Percentiles rank a stretch among this genome's conserved stretches.
Conservation (phyloP, 2,797 vertebrate genomes). For the Cichlasoma orientale region DNA sequence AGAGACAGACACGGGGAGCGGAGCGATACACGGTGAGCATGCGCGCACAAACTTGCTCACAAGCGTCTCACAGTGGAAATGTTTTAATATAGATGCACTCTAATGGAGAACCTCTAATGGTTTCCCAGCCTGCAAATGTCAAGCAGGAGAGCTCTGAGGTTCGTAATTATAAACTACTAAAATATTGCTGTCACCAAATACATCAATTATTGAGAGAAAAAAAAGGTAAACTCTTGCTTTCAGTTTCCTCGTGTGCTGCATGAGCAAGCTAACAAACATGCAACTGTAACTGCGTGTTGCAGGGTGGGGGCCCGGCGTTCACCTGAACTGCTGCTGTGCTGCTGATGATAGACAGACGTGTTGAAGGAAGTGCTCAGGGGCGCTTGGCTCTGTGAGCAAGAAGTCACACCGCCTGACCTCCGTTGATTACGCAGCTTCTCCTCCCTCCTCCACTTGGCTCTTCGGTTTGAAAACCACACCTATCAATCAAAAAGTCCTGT, state of each 20-base stretch:
- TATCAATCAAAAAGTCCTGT: conserved; percentile 61
- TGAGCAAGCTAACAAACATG: neutral
- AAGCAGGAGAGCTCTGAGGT: conserved; percentile 10
- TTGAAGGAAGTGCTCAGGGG: conserved; percentile 84
- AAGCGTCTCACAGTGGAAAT: conserved; percentile 37
- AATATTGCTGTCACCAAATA: conserved; percentile 25
- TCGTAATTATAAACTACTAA: conserved; percentile 37
- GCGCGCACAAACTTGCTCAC: neutral
- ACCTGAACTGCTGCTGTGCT: conserved; percentile 84
- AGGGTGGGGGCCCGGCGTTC: neutral
- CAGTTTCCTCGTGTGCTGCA: neutral
- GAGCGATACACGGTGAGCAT: neutral
- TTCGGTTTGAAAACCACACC: conserved; percentile 92
- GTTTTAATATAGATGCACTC: conserved; percentile 50
- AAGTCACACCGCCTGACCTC: conserved; percentile 81
- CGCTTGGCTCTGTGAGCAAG: conserved; percentile 82
- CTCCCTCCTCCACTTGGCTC: conserved; percentile 90
- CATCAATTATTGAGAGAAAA: conserved; percentile 34
- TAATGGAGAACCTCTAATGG: conserved; percentile 53
- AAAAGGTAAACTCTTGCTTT: conserved; percentile 13
- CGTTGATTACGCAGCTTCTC: conserved; percentile 89
- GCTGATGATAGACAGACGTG: conserved; percentile 84
- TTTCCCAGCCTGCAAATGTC: conserved; percentile 31
- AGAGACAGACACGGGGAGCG: conserved; percentile 31
- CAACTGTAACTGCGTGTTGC: neutral